Percentiles rank a stretch among this genome's conserved stretches.
These are phyloP conservation scores for Chaetodon trifascialis DNA, from an alignment of 2,113 vertebrate species.

Conservation along the genomic window DNA sequence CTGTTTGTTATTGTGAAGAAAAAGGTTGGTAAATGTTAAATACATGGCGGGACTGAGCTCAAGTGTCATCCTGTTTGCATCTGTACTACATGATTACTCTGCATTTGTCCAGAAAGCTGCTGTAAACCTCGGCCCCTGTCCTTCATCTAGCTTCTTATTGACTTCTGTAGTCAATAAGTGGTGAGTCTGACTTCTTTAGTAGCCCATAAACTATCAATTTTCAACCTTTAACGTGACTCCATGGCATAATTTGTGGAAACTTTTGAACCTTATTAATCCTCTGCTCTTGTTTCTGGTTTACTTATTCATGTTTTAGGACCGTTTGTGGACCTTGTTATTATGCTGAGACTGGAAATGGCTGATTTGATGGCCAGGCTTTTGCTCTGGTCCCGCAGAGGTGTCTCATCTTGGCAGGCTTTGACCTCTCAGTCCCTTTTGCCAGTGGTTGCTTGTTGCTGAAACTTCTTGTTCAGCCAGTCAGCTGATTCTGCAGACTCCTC, in stretches of 20 bases:
- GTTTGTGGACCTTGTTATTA: not conserved
- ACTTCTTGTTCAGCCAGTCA: not conserved
- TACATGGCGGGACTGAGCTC: not conserved
- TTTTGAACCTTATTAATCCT: not conserved
- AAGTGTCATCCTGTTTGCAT: not conserved
- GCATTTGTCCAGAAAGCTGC: not conserved
- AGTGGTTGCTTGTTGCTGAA: not conserved
- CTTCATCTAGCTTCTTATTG: slow-evolving; percentile 3
- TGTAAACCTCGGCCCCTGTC: not conserved
- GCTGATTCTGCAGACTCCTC: slow-evolving; percentile 9
- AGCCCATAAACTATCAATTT: not conserved
- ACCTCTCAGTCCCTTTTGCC: slow-evolving; percentile 6
- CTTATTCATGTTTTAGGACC: not conserved
- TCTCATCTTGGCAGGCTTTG: not conserved
- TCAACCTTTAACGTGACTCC: not conserved
- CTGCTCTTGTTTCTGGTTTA: not conserved
- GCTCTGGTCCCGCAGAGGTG: not conserved
- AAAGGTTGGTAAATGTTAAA: not conserved
- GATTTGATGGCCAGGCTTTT: not conserved
- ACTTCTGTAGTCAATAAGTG: not conserved
- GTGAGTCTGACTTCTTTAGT: not conserved
- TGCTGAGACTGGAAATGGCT: not conserved
- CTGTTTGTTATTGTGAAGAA: no score
- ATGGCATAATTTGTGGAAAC: not conserved
- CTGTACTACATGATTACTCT: not conserved